Base-by-base conservation (phyloP, 2,113 vertebrate genomes). In the Sylvilagus bachmani region DNA sequence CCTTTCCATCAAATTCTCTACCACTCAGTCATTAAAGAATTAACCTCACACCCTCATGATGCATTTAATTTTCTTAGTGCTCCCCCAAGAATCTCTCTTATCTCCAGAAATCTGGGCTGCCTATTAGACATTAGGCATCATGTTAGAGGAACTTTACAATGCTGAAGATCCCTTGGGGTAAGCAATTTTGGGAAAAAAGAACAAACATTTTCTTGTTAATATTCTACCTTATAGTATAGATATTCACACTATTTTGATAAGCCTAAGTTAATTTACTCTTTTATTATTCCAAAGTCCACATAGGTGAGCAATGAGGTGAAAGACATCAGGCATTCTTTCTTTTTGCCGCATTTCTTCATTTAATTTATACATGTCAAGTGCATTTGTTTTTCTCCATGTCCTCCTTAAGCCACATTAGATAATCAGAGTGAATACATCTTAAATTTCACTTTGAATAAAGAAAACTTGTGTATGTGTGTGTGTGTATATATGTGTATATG, bases 101-200 rank as follows among this genome's bases (percentile, higher is more conserved):
- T 75, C 10, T 36, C 24, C 2, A n/a, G 19, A 75, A 51, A 12
- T 58, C 29, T 70, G 14, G 8, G 12, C 3, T 38, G 38, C 38
- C 0, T 29, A 12, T 33, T n/a, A 51, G 22, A 51, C 4, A 3
- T 29, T 66, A n/a, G 1, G 11, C 4, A 2, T 2, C 17, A 5
- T n/a, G 22, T n/a, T 6, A 58, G 25, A 38, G 6, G 2, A 19
- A 9, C 9, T 69, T 69, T 58, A 19, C 19, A 67, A 14, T 3
- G 4, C 4, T 53, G 1, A 10, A 69, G 10, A 11, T 33, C 16
- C 10, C 11, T 21, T 12, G 27, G 21, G 62, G 6, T 38, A 21
- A 89, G 81, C 5, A 66, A 33, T 22, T 21, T 38, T 11, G 14
- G 24, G 49, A 31, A 1, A 33, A 10, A 24, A 9, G 5, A 25